phyloP scores from a whole-genome alignment of 1,140 invertebrate genomes.

The Cecropterus lyciades region DNA sequence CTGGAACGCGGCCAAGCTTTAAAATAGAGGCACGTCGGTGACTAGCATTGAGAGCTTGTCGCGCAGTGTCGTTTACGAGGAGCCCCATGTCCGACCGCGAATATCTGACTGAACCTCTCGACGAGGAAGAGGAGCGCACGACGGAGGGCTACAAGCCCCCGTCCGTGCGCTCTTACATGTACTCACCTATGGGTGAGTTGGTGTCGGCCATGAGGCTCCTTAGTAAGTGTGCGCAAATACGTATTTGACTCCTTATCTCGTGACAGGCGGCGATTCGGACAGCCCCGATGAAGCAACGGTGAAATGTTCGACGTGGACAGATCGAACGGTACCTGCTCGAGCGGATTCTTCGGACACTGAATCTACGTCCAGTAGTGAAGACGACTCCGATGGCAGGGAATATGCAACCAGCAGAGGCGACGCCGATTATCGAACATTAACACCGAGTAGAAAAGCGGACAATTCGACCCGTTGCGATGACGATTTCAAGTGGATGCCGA shows the following conservation, averaged over 20 bases:
- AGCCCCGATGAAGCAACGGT: conserved; percentile 79
- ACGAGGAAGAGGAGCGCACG: conserved; percentile 74
- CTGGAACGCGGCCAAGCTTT: conserved; percentile 78
- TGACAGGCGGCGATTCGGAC: conserved; percentile 82
- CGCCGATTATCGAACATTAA: conserved; percentile 70
- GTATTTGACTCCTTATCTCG: conserved; percentile 55
- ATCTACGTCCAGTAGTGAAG: conserved; percentile 70
- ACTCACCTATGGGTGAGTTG: conserved; percentile 81
- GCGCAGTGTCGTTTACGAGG: conserved; percentile 72
- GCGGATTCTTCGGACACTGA: conserved; percentile 69
- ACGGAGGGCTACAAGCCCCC: conserved; percentile 70
- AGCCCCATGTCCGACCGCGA: conserved; percentile 81
- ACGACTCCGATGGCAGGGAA: conserved; percentile 69
- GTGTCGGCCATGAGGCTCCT: conserved; percentile 58
- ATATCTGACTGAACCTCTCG: conserved; percentile 75
- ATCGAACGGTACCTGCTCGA: conserved; percentile 56
- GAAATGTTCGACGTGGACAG: conserved; percentile 75
- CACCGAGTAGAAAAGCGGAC: conserved; percentile 68
- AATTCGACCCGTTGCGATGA: conserved; percentile 84
- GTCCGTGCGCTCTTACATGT: conserved; percentile 82
- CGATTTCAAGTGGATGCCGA: conserved; percentile 86
- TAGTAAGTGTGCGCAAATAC: conserved; percentile 40
- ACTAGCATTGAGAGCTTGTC: conserved; percentile 71
- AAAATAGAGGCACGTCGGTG: conserved; percentile 75
- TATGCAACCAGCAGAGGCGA: conserved; percentile 58